Conservation (phyloP, 2,113 vertebrate genomes). For the Xenus cinereus region DNA sequence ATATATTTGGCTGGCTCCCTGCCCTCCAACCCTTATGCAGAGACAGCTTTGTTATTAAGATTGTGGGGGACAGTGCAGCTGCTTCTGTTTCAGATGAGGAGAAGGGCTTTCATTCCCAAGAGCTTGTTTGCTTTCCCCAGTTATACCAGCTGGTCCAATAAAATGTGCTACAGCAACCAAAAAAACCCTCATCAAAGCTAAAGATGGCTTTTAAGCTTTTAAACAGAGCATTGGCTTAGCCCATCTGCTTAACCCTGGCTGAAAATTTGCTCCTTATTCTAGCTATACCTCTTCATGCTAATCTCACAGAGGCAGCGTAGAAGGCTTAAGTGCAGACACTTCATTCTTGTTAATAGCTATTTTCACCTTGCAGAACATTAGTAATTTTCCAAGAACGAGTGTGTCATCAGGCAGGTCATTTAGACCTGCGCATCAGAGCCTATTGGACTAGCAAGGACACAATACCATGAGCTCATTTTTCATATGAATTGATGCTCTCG, state of each 20-base stretch:
- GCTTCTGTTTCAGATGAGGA: background rate
- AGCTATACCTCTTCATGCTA: background rate
- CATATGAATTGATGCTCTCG: background rate
- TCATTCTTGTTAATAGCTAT: background rate
- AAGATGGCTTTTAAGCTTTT: background rate
- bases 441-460: background rate
- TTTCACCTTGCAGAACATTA: conserved; percentile 26
- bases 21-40: background rate
- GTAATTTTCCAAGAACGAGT: background rate
- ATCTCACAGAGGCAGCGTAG: background rate
- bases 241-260: conserved; percentile 5
- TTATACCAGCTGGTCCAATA: conserved; percentile 2
- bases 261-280: background rate
- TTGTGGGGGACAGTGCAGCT: background rate
- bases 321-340: conserved; percentile 3
- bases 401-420: background rate
- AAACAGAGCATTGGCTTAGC: background rate
- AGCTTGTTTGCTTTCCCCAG: background rate
- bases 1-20: background rate
- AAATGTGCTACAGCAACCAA: background rate
- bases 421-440: background rate
- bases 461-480: background rate
- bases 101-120: background rate
- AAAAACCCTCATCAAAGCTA: background rate
- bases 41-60: background rate